A percentile compares a stretch with the other conserved stretches of the same genome.
phyloP scores from a whole-genome alignment of 2,797 vertebrate genomes.

The Buphagus erythrorhynchus region DNA sequence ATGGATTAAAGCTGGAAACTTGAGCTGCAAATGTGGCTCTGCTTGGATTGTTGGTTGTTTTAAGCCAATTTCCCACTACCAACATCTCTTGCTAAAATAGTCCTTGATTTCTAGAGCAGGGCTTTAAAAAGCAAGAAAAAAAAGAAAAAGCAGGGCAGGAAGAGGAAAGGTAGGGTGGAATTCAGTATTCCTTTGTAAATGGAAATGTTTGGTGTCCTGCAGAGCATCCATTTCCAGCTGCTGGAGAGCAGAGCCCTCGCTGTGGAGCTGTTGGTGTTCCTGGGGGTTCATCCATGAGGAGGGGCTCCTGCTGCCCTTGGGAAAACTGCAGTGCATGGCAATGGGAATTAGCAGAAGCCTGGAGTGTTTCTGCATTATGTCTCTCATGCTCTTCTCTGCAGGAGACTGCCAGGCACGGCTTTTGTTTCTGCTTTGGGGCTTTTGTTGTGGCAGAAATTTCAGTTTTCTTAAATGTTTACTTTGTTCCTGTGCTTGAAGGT shows the following conservation, averaged over 20 bases:
- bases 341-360: neutral
- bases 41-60: neutral
- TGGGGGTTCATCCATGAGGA: neutral
- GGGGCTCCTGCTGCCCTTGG: neutral
- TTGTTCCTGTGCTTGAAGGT: neutral
- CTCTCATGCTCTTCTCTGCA: neutral
- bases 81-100: neutral
- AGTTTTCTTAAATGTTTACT: neutral
- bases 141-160: neutral
- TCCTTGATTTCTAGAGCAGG: neutral
- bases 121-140: neutral
- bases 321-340: neutral
- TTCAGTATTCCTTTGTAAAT: neutral
- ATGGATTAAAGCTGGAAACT: neutral
- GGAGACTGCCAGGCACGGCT: accelerated
- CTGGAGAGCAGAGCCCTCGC: neutral
- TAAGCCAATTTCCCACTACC: neutral
- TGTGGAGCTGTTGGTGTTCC: neutral
- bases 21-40: neutral
- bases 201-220: neutral
- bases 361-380: neutral
- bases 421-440: neutral
- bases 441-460: neutral
- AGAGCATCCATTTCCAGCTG: neutral
- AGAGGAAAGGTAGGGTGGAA: neutral